Evolutionary conservation across 2,888 invertebrate species (phyloP), one percentile per base, ranked within the genome.

Genomic region (Phalangium opilio): DNA sequence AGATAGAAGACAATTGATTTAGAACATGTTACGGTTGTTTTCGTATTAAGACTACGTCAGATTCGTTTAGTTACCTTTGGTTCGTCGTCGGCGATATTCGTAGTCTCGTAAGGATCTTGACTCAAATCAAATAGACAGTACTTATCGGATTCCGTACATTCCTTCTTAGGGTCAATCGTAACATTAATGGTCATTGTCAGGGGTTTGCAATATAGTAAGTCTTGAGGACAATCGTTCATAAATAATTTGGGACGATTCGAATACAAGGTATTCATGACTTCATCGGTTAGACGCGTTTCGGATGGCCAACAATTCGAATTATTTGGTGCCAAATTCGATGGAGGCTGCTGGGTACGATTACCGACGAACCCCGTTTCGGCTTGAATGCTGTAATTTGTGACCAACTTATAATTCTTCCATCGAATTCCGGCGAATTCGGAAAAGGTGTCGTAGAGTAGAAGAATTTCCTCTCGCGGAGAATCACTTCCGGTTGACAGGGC

Each of bases 51-150:
- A 27, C 27, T 27, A n/a, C n/a, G n/a, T n/a, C n/a, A n/a, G n/a
- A n/a, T n/a, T n/a, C n/a, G 27, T 27, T 27, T 4, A 27, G 27
- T n/a, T 43, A 55, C 46, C 19, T 44, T 32, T 12, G 50, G 48
- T 18, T 45, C 14, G 33, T 18, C 8, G 11, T 36, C 11, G 11
- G 45, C 49, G 34, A 55, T 32, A 34, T 55, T 55, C 21, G 47
- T 49, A 32, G 45, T 49, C 43, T 93, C 93, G 62, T 93, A 93
- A 0, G 91, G 91, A 69, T 93, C 93, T 12, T 74, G 68, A 1
- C 69, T 66, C 8, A 91, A 72, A 63, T 93, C 78, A 65, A 81
- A 89, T 7, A 93, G 70, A 60, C 91, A 93, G 0, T 84, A 78
- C 1, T 73, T 35, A 27, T 43, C 33, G n/a, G 34, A 17, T 17